Evolutionary conservation across 2,797 vertebrate species (phyloP).

Genomic region (Salmo trutta): DNA sequence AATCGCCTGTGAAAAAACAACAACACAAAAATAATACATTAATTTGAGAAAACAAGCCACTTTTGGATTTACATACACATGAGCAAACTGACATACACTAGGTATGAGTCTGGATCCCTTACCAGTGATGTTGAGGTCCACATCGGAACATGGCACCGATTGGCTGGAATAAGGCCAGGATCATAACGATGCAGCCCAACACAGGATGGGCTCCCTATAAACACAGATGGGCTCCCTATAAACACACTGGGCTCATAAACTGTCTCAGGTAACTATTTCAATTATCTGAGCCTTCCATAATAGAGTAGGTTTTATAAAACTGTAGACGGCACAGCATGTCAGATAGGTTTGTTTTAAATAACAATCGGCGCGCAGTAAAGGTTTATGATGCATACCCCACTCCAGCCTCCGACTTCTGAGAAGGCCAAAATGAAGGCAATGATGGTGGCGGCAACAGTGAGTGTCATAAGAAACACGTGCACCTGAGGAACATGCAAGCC

Average conservation of each 20-base stretch:
- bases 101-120: constrained; percentile 12
- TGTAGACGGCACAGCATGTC: no score
- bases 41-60: neutral
- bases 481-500: constrained; percentile 54
- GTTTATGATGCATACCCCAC: constrained; percentile 62
- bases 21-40: neutral
- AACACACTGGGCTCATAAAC: constrained; percentile 18
- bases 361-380: neutral
- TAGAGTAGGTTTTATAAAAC: neutral
- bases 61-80: neutral
- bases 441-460: constrained; percentile 65
- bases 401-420: constrained; percentile 58
- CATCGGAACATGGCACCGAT: constrained; percentile 63
- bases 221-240: constrained; percentile 63
- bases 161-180: constrained; percentile 65
- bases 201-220: constrained; percentile 69
- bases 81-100: neutral
- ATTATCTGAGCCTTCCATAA: neutral
- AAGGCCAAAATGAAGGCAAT: constrained; percentile 79
- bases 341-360: neutral
- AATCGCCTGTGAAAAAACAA: constrained; percentile 61
- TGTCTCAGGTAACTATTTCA: neutral
- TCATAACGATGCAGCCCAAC: constrained; percentile 66
- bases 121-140: constrained; percentile 69
- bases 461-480: constrained; percentile 71